Evolutionary conservation across 2,797 vertebrate genomes (phyloP).

Genomic region (Sebastes vulpes): DNA sequence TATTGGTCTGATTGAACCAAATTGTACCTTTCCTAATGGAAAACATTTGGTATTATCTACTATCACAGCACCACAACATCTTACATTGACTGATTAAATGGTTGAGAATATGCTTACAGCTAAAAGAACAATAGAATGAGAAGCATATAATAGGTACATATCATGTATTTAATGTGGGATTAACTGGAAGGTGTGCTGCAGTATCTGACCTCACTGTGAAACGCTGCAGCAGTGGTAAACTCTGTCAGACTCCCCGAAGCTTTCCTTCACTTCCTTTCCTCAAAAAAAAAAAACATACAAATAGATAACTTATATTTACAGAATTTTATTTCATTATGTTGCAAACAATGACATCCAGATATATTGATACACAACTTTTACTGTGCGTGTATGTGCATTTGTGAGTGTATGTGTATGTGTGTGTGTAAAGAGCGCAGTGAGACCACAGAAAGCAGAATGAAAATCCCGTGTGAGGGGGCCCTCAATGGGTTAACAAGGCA

Average conservation of each 20-base stretch:
- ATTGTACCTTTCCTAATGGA: neutral
- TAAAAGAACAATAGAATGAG: neutral
- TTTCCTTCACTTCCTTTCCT: neutral
- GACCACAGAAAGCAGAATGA: constrained; percentile 87
- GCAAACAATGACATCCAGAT: constrained; percentile 91
- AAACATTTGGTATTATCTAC: neutral
- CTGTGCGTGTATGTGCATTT: constrained; percentile 81
- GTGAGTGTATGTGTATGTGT: constrained; percentile 72
- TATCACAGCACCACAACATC: neutral
- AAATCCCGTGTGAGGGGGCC: constrained; percentile 79
- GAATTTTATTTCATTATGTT: constrained; percentile 88
- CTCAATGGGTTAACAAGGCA: constrained; percentile 85
- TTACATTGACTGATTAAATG: neutral
- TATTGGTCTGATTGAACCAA: neutral
- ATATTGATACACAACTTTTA: constrained; percentile 88
- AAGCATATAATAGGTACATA: neutral
- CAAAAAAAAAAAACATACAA: constrained; percentile 32
- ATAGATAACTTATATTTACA: constrained; percentile 82
- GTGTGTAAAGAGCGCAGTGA: constrained; percentile 81
- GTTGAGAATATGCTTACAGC: neutral
- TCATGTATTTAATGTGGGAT: neutral
- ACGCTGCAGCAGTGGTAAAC: neutral
- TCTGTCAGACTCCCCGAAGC: neutral
- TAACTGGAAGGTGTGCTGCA: neutral
- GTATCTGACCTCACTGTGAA: constrained; percentile 7